phyloP scores from a whole-genome alignment of 2,113 vertebrate genomes.

The Cavia porcellus region DNA sequence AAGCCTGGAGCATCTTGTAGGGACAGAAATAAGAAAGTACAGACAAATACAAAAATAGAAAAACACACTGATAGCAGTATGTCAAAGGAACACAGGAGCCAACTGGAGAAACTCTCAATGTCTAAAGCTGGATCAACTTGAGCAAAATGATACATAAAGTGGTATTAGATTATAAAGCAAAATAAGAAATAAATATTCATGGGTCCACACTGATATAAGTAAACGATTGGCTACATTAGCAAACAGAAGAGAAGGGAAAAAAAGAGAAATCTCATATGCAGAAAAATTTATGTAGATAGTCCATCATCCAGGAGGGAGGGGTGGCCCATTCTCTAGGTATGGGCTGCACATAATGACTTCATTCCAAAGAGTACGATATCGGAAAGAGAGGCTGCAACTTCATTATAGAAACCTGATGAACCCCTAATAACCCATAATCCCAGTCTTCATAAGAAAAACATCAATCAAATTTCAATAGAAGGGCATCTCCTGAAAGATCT shows the following conservation, averaged over 20 bases:
- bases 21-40: neutral
- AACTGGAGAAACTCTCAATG: neutral
- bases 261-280: neutral
- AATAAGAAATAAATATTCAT: neutral
- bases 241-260: neutral
- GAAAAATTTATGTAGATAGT: neutral
- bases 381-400: neutral
- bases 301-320: neutral
- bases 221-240: neutral
- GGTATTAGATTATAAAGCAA: neutral
- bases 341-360: neutral
- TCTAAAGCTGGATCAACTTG: neutral
- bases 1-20: neutral
- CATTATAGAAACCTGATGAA: neutral
- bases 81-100: neutral
- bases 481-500: neutral
- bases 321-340: neutral
- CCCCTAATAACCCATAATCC: neutral
- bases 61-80: neutral
- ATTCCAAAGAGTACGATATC: neutral
- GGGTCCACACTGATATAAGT: neutral
- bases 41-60: neutral
- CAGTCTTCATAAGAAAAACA: conserved; percentile 19
- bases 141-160: neutral
- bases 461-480: neutral